Base-by-base conservation (phyloP, 2,797 vertebrate genomes). In the Oceanodroma leucorhoa region DNA sequence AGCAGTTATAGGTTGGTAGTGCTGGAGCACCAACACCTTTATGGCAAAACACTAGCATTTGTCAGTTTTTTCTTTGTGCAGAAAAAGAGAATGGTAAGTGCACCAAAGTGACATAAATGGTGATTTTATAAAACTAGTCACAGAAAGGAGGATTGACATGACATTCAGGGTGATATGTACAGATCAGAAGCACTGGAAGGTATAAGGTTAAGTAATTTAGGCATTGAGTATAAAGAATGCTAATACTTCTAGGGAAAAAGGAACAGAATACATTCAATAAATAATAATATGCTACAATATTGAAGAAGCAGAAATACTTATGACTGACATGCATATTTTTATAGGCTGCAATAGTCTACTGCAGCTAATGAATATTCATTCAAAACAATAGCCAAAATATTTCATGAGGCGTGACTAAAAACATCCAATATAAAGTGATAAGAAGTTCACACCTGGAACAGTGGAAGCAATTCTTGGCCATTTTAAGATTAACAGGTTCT, bases 281-380 rank as follows among this genome's bases (percentile, higher is more conserved):
- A 41, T 36, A 85, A 57, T 41, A 43, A 57, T 41, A 43, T 46
- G 29, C 83, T 89, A 90, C 61, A 94, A 93, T 84, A 79, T 29
- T 32, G 81, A 73, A 73, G 48, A 64, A 53, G 16, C 21, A 88
- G 45, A 91, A 92, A 67, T 40, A 60, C 53, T 76, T 78, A 53
- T 2, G 30, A 77, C 23, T 57, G 51, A 32, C 10, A 30, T 38
- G 29, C 30, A 27, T 78, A 53, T 89, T 73, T 89, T 94, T 34
- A 83, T 86, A 69, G 79, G 65, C 40, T 77, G 57, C 69, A 93
- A 48, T 45, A 86, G 41, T 71, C 73, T 90, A 79, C 61, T 69
- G 79, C 27, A 91, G 70, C 69, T 95, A 95, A 95, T 60, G 82
- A 95, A 90, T 43, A 24, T 53, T 91, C 38, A 79, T 82, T 67